A percentile compares a stretch with the other conserved stretches of the same genome.
Evolutionary conservation across 2,797 vertebrate species (phyloP).

Genomic region (Myripristis murdjan): DNA sequence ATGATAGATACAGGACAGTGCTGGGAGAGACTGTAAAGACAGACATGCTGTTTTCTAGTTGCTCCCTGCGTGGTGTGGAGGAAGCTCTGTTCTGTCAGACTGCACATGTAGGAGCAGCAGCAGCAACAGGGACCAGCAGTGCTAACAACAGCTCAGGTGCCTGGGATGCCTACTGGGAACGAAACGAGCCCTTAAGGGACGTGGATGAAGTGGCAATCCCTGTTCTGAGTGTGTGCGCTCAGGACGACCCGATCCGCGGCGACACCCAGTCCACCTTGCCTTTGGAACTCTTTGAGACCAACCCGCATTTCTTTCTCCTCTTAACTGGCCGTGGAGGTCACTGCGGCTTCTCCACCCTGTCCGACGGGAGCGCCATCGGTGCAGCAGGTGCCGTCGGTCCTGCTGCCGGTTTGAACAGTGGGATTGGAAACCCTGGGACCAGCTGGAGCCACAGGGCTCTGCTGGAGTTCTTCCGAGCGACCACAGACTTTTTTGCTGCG

Average conservation of each 20-base stretch:
- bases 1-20: slow-evolving; percentile 84
- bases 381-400: slow-evolving; percentile 5
- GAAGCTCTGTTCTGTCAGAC: slow-evolving; percentile 86
- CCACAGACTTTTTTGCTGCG: slow-evolving; percentile 87
- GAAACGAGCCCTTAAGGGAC: slow-evolving; percentile 87
- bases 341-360: slow-evolving; percentile 84
- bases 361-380: slow-evolving; percentile 37
- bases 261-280: slow-evolving; percentile 81
- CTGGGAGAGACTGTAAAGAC: slow-evolving; percentile 82
- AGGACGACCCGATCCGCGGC: slow-evolving; percentile 87
- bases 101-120: slow-evolving; percentile 29
- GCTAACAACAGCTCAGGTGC: slow-evolving; percentile 28
- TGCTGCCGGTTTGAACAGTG: slow-evolving; percentile 6
- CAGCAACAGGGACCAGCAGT: slow-evolving; percentile 24
- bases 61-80: slow-evolving; percentile 84
- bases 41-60: slow-evolving; percentile 85
- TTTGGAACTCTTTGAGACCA: slow-evolving; percentile 89
- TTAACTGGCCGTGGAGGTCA: slow-evolving; percentile 86
- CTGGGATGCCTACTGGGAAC: slow-evolving; percentile 91
- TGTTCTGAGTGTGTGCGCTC: slow-evolving; percentile 86
- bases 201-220: slow-evolving; percentile 90
- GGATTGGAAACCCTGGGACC: slow-evolving; percentile 26
- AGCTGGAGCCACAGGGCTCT: slow-evolving; percentile 88
- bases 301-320: slow-evolving; percentile 90
- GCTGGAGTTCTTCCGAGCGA: slow-evolving; percentile 88